Evolutionary conservation across 2,888 invertebrate species (phyloP).

Genomic region (Rhimphoctona megacephalus): DNA sequence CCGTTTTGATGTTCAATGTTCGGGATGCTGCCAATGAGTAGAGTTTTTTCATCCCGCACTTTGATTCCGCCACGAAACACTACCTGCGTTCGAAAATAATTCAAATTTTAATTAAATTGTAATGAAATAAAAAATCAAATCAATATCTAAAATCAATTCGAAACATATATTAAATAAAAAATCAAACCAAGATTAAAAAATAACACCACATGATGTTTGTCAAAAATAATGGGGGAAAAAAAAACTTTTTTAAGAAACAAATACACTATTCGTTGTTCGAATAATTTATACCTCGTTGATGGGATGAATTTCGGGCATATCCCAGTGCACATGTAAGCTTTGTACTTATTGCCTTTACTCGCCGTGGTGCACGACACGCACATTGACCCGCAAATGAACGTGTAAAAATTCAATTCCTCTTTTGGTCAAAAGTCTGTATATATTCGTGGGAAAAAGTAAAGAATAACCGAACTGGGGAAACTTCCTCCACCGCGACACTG

Average conservation of each 20-base stretch:
- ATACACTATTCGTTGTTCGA: no score
- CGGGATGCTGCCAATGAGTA: slow-evolving; percentile 48
- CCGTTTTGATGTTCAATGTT: slow-evolving; percentile 69
- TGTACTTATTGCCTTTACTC: slow-evolving; percentile 37
- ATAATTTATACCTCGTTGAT: slow-evolving; percentile 71
- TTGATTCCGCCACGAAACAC: slow-evolving; percentile 72
- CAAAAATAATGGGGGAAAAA: no score
- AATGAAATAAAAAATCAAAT: background rate
- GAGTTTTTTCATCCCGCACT: slow-evolving; percentile 58
- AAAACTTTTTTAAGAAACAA: no score
- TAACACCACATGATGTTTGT: no score
- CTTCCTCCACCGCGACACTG: background rate
- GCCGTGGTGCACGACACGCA: slow-evolving; percentile 37
- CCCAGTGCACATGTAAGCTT: slow-evolving; percentile 53
- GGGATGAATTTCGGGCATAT: slow-evolving; percentile 73
- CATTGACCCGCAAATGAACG: slow-evolving; percentile 54
- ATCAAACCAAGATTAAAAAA: background rate
- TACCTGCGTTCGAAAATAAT: slow-evolving; percentile 64
- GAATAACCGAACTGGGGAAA: background rate
- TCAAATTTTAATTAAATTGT: background rate
- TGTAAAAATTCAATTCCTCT: slow-evolving; percentile 2
- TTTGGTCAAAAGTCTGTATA: background rate
- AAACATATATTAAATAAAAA: background rate
- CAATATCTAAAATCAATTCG: background rate
- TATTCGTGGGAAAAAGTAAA: background rate